Conservation (phyloP, 1,140 invertebrate species). For the Euura saliciscinereae region DNA sequence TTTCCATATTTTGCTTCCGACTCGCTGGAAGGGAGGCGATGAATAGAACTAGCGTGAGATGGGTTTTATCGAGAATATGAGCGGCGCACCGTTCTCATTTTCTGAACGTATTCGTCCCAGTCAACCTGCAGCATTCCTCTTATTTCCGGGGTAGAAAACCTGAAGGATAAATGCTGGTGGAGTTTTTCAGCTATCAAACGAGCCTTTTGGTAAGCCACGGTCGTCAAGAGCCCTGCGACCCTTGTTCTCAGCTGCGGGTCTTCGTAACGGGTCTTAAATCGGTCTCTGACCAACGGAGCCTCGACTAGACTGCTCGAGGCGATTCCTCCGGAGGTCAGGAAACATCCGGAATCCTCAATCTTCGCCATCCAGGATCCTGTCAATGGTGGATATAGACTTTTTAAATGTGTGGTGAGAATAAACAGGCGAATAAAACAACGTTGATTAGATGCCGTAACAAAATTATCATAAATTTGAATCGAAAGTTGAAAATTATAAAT, state of each 20-base stretch:
- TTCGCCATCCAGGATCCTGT: no score
- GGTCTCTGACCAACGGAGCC: not conserved
- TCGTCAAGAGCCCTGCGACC: constrained; percentile 14
- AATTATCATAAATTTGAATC: no score
- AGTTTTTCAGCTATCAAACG: constrained; percentile 26
- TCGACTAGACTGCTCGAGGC: not conserved
- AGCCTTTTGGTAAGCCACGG: constrained; percentile 19
- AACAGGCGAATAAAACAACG: no score
- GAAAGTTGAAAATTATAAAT: no score
- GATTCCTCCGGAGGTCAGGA: no score
- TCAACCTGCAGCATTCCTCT: constrained; percentile 31
- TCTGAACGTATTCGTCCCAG: constrained; percentile 28
- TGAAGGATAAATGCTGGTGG: constrained; percentile 24
- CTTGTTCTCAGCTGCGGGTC: constrained; percentile 10
- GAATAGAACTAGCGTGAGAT: not conserved
- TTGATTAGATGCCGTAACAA: no score
- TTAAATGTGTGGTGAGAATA: no score
- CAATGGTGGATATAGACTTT: no score
- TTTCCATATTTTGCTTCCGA: constrained; percentile 26
- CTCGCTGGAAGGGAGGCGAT: not conserved
- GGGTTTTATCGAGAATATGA: not conserved
- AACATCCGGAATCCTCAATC: no score
- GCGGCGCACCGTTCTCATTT: constrained; percentile 24
- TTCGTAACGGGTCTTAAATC: not conserved
- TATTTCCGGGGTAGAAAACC: constrained; percentile 27